phyloP scores from a whole-genome alignment of 2,888 invertebrate species.

The Chesias legatella region DNA sequence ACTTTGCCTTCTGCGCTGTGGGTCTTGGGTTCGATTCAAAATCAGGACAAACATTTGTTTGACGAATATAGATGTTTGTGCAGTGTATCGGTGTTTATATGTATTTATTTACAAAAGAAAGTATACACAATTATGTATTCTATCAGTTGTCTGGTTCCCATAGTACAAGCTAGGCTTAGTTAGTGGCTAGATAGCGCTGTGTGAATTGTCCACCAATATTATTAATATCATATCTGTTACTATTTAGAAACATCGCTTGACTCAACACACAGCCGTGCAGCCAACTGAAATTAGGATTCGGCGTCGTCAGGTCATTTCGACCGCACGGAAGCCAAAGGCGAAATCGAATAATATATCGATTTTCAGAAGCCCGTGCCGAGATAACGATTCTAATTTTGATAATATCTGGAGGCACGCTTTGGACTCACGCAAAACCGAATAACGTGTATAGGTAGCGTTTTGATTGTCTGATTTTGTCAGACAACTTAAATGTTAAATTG shows the following conservation, averaged over 20 bases:
- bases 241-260: neutral
- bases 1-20: too few relatives aligned
- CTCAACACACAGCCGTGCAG: slow-evolving; percentile 4
- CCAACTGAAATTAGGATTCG: slow-evolving; percentile 10
- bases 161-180: too few relatives aligned
- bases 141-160: too few relatives aligned
- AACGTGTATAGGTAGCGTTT: slow-evolving; percentile 18
- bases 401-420: slow-evolving; percentile 50
- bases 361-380: slow-evolving; percentile 60
- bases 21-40: too few relatives aligned
- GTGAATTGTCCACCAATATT: too few relatives aligned
- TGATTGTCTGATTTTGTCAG: slow-evolving; percentile 19
- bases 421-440: slow-evolving; percentile 38
- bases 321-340: slow-evolving; percentile 59
- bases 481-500: slow-evolving; percentile 6
- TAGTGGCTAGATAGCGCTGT: too few relatives aligned
- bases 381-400: slow-evolving; percentile 43
- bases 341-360: slow-evolving; percentile 41
- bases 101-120: too few relatives aligned
- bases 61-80: too few relatives aligned
- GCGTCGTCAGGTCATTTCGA: slow-evolving; percentile 11
- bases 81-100: too few relatives aligned
- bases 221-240: too few relatives aligned
- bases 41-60: too few relatives aligned
- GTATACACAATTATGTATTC: too few relatives aligned